Conservation (phyloP, 2,797 vertebrate species). For the Alca torda region DNA sequence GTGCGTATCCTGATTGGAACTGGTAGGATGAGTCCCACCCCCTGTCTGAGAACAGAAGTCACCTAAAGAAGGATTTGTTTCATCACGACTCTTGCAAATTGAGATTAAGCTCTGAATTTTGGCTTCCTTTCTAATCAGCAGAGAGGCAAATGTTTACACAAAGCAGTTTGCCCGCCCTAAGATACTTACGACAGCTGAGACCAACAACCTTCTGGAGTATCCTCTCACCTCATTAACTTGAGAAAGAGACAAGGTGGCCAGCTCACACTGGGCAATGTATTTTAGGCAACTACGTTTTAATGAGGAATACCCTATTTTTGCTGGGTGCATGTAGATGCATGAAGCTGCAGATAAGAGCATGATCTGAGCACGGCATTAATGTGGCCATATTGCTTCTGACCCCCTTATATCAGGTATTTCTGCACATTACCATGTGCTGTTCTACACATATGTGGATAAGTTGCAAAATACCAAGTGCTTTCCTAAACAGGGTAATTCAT, state of each 20-base stretch:
- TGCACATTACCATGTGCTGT: rapidly evolving
- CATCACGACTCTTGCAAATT: rapidly evolving
- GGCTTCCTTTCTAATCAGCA: background rate
- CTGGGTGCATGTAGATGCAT: background rate
- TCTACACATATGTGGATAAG: rapidly evolving
- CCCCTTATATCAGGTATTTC: background rate
- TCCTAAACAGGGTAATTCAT: background rate
- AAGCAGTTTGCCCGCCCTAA: background rate
- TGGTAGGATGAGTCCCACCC: background rate
- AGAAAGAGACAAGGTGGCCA: background rate
- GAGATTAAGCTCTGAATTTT: background rate
- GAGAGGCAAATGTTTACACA: background rate
- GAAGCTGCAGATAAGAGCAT: background rate
- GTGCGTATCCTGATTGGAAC: background rate
- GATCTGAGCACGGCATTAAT: background rate
- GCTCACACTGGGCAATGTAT: background rate
- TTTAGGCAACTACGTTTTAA: background rate
- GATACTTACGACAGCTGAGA: background rate
- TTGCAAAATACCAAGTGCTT: background rate
- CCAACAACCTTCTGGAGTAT: background rate
- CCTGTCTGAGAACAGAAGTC: background rate
- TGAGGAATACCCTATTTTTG: background rate
- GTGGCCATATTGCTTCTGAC: background rate
- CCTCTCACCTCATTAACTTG: background rate
- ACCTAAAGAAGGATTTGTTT: background rate